Evolutionary conservation across 2,888 invertebrate species (phyloP).

Genomic region (Tetrapedia diversipes): DNA sequence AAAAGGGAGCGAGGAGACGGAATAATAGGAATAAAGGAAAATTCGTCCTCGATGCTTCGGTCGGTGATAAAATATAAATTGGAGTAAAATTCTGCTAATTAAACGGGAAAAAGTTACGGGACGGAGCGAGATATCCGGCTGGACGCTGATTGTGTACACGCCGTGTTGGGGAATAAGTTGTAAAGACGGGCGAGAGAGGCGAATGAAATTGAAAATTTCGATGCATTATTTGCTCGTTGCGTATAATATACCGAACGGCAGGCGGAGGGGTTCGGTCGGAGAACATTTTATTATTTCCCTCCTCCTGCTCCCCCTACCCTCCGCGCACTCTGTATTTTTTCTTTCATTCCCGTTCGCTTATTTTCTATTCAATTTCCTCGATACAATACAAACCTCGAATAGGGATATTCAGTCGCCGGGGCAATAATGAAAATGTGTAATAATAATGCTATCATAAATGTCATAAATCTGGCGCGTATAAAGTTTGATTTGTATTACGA

Average conservation of each 20-base stretch:
- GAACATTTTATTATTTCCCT: constrained; percentile 4
- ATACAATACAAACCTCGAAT: constrained; percentile 7
- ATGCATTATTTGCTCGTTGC: constrained; percentile 16
- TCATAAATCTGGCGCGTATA: constrained; percentile 41
- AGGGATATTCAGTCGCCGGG: constrained; percentile 14
- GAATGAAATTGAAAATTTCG: constrained; percentile 39
- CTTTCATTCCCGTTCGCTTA: neutral
- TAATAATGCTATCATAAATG: constrained; percentile 50
- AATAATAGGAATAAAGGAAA: neutral
- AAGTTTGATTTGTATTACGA: constrained; percentile 48
- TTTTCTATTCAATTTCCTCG: constrained; percentile 34
- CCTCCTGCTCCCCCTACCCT: no score
- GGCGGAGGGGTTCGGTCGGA: no score
- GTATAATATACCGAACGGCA: neutral
- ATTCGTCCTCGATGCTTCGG: neutral
- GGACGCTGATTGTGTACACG: neutral
- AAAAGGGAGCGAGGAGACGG: neutral
- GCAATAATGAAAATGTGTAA: constrained; percentile 54
- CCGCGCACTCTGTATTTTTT: neutral
- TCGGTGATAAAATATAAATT: constrained; percentile 25
- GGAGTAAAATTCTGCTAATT: constrained; percentile 50
- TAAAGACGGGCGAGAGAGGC: constrained; percentile 10
- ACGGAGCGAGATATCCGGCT: neutral
- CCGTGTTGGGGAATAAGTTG: constrained; percentile 13
- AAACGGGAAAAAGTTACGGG: constrained; percentile 18